Evolutionary conservation across 1,140 invertebrate species (phyloP), one percentile per base, ranked within the genome.

Genomic region (Andrena cerasifolii): DNA sequence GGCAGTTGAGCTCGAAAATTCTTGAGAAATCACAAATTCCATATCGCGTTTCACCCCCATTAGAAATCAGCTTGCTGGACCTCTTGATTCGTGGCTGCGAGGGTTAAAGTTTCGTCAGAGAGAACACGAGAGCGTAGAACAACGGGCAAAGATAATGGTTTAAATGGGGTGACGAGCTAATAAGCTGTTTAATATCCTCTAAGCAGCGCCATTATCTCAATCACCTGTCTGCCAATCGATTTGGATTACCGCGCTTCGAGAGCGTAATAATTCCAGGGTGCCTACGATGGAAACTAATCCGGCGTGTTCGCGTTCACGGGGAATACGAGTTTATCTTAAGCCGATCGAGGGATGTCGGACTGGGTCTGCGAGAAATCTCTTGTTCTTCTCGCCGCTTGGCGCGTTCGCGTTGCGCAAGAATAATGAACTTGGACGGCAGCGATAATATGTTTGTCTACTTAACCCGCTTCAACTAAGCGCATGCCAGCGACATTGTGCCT

Each of bases 401-500:
- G 53, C 36, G 36, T n/a, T 31, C 72, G 10, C 21, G n/a, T 18
- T 66, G 54, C 28, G 18, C 58, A 47, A 63, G 61, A 76, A 84
- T 65, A 66, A 84, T 84, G 71, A 79, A 84, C 63, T 82, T 79
- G 53, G 59, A 45, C 59, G 45, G 56, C 28, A 67, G 26, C 40
- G 66, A 80, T 80, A 76, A 80, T 66, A 40, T 10, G 74, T 84
- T 77, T 58, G 67, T 66, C 63, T 56, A 82, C 71, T 70, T 68
- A 75, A 71, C 66, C 71, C 54, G 71, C 71, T 83, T 81, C 47
- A 31, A 71, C 84, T 83, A 65, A 80, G 77, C 71, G 76, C 45
- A 58, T 85, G 73, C 77, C 59, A 26, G 54, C 31, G 21, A 78
- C 45, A 61, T 58, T 78, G 63, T 65, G 67, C 61, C 80, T 73